Evolutionary conservation across 1,140 invertebrate species (phyloP), one percentile per base, ranked within the genome.

Genomic region (Melipona quadrifasciata): DNA sequence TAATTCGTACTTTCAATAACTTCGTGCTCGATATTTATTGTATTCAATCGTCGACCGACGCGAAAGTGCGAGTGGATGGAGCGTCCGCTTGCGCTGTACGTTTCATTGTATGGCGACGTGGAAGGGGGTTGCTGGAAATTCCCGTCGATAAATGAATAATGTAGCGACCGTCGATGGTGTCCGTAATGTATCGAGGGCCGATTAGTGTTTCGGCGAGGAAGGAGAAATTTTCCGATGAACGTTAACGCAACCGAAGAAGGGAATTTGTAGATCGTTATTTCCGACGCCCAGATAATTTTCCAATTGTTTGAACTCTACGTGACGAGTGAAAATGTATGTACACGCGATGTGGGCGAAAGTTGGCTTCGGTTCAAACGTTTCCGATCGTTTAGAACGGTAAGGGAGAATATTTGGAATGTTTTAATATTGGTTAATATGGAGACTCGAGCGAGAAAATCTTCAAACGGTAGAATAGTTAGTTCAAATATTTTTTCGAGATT

Each of bases 121-220:
- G 64, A 16, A 19, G 6, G 2, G 6, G 16, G 31, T n/a, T 51
- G 24, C 21, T 58, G n/a, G 34, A 34, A 58, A 83, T 70, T 61
- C 67, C 5, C 8, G 16, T 61, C 27, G 81, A 82, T 77, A 77
- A 82, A 68, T 70, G 74, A 82, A 77, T 68, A 82, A 82, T 77
- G 53, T n/a, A 70, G 51, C 70, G 47, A 51, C n/a, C 61, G 27
- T 64, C 47, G 57, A 65, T 74, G 31, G 47, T 39, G 10, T 53
- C 21, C 27, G 51, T 81, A 65, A 81, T 81, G 71, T 19, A 21
- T 14, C 47, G 14, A 57, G 24, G 51, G 14, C 61, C 34, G 53
- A 27, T 70, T 57, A 31, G 31, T 21, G 31, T 16, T 11, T 17
- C 34, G 55, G 12, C 4, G 2, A 6, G 24, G 58, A 61, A 5